These are phyloP conservation scores for Agapornis roseicollis DNA, from an alignment of 2,113 vertebrate genomes.

Conservation along the genomic window DNA sequence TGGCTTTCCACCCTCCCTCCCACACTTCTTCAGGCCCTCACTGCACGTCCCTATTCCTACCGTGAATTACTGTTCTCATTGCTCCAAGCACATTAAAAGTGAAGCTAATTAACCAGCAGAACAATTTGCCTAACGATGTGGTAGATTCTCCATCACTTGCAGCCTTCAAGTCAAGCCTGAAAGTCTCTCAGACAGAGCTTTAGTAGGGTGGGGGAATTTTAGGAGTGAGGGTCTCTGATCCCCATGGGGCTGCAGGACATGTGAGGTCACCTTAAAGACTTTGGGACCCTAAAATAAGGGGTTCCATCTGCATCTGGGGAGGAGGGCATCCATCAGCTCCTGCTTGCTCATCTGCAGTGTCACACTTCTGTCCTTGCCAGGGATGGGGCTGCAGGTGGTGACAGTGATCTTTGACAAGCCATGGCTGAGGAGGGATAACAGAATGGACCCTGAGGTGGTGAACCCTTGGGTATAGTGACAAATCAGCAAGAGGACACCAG, in stretches of 20 bases:
- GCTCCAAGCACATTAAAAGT: constrained; percentile 60
- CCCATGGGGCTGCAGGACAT: rapidly evolving
- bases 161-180: constrained; percentile 44
- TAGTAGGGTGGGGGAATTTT: neutral
- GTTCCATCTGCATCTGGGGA: neutral
- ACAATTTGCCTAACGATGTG: constrained; percentile 58
- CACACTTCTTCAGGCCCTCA: neutral
- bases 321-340: neutral
- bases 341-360: neutral
- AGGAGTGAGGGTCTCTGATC: rapidly evolving
- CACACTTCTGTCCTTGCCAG: neutral
- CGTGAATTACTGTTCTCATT: constrained; percentile 50
- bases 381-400: neutral
- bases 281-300: neutral
- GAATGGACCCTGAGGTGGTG: neutral
- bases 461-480: neutral
- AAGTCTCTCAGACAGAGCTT: neutral
- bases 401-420: rapidly evolving
- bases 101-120: constrained; percentile 65
- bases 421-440: neutral
- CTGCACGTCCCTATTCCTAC: neutral
- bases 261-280: neutral
- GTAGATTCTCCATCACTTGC: constrained; percentile 60
- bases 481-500: constrained; percentile 3
- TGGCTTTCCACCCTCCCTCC: neutral